Conservation (phyloP, 2,888 invertebrate species). For the Ectemnius cavifrons region DNA sequence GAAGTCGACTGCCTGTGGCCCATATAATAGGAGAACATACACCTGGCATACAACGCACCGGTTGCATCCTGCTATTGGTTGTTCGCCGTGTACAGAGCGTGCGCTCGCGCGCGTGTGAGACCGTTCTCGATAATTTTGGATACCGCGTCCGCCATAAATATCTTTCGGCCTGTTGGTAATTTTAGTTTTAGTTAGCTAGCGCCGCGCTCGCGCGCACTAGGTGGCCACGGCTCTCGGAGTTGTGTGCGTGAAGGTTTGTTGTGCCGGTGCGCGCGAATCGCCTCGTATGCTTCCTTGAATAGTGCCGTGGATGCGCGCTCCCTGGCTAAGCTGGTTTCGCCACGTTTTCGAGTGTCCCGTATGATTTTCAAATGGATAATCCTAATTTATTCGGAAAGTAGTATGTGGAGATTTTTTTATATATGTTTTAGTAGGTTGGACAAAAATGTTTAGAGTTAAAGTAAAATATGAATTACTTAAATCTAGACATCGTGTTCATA, state of each 20-base stretch:
- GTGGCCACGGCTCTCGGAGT: neutral
- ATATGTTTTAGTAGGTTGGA: too few species aligned
- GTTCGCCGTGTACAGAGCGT: neutral
- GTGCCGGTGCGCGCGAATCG: neutral
- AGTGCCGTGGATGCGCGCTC: too few species aligned
- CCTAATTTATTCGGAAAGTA: conserved; percentile 28
- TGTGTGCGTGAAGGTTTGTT: neutral
- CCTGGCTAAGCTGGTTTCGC: too few species aligned
- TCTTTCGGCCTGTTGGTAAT: conserved; percentile 51
- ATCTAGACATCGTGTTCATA: conserved; percentile 22
- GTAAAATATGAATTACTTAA: too few species aligned
- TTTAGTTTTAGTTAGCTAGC: conserved; percentile 34
- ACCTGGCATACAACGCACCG: conserved; percentile 45
- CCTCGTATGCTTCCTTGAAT: neutral
- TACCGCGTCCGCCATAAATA: conserved; percentile 49
- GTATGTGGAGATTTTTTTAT: conserved; percentile 33
- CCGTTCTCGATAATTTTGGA: conserved; percentile 55
- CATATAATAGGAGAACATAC: conserved; percentile 9
- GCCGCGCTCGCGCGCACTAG: conserved; percentile 35
- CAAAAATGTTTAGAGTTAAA: too few species aligned
- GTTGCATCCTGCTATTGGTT: conserved; percentile 53
- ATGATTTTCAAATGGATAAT: conserved; percentile 14
- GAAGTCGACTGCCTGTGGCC: conserved; percentile 10
- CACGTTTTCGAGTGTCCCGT: neutral
- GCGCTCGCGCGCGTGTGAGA: too few species aligned